These are phyloP conservation scores for Pseudoatta argentina DNA, from an alignment of 1,140 invertebrate genomes.

Conservation along the genomic window DNA sequence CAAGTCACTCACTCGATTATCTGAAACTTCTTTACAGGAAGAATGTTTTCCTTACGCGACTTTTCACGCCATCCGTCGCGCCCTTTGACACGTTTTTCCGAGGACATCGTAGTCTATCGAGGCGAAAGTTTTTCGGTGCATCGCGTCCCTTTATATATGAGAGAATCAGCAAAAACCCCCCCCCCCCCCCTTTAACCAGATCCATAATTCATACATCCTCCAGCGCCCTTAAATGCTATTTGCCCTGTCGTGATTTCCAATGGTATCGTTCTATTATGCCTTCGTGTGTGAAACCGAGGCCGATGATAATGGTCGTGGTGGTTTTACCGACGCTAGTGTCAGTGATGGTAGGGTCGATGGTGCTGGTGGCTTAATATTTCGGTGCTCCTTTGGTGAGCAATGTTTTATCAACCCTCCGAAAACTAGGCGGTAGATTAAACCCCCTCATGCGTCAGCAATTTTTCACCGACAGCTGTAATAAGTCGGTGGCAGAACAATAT, in stretches of 20 bases:
- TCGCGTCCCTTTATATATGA: conserved; percentile 64
- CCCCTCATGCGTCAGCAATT: conserved; percentile 80
- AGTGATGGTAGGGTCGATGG: not conserved
- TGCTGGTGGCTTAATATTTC: conserved; percentile 57
- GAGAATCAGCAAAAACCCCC: conserved; percentile 78
- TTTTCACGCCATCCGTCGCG: conserved; percentile 4
- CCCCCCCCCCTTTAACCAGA: conserved; percentile 53
- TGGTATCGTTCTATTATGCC: conserved; percentile 78
- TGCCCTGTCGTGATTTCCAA: conserved; percentile 71
- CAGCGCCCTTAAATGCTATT: conserved; percentile 76
- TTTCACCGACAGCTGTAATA: conserved; percentile 76
- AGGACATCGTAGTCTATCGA: conserved; percentile 67
- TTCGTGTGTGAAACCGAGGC: conserved; percentile 38
- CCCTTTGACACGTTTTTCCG: conserved; percentile 64
- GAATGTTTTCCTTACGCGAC: conserved; percentile 44
- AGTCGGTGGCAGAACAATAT: conserved; percentile 77
- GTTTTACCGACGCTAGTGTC: not conserved
- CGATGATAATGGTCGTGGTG: conserved; percentile 23
- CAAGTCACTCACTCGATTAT: not conserved
- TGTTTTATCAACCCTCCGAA: conserved; percentile 56
- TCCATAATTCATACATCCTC: conserved; percentile 80
- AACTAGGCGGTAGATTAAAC: conserved; percentile 77
- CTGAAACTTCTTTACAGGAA: conserved; percentile 37
- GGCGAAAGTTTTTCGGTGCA: conserved; percentile 59
- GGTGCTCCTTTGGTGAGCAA: conserved; percentile 15